Evolutionary conservation across 2,797 vertebrate species (phyloP), one percentile per base, ranked within the genome.

Genomic region (Oryzias dopingdopingensis): DNA sequence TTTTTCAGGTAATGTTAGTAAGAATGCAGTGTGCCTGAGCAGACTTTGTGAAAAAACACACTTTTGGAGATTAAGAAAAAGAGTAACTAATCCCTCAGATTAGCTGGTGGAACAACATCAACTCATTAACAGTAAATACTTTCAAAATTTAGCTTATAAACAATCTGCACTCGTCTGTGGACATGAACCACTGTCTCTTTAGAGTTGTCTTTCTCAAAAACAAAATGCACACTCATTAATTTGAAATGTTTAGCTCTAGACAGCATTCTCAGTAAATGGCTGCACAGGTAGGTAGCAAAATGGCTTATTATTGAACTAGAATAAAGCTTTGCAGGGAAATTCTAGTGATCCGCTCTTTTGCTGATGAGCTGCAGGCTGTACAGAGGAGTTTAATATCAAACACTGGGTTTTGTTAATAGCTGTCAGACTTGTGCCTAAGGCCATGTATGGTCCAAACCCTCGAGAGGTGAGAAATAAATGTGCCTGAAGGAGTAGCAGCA

Each of bases 91-190:
- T 68, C 80, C 65, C 72, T 67, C 23, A 54, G 65, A 79, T 68
- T 62, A 62, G 60, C 62, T 49, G 74, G 42, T 57, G 67, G 70
- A 50, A 59, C 7, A 48, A 47, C 15, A 45, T 49, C 48, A 67
- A 45, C 65, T 79, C 63, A 72, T 81, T 80, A 74, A 70, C 50
- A 22, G 57, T 58, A 72, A 77, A 80, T 80, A 56, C 52, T 59
- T 66, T 41, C 76, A 71, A 72, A 67, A 57, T 80, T 60, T 40
- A 54, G 53, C 56, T 56, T 70, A 78, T 59, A 62, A 77, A 70
- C 49, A 61, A 50, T 58, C 23, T n/a, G 42, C 44, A 62, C 55
- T 32, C 70, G 42, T 58, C 65, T 56, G 41, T 61, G 47, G 57
- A 59, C 51, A 24, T 56, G 45, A 65, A 54, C 52, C 23, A 48